A percentile compares a stretch with the other conserved stretches of the same genome.
These are phyloP conservation scores for Parazoanthus darwini DNA, from an alignment of 92 coral and sea anemone genomes.

Conservation along the genomic window DNA sequence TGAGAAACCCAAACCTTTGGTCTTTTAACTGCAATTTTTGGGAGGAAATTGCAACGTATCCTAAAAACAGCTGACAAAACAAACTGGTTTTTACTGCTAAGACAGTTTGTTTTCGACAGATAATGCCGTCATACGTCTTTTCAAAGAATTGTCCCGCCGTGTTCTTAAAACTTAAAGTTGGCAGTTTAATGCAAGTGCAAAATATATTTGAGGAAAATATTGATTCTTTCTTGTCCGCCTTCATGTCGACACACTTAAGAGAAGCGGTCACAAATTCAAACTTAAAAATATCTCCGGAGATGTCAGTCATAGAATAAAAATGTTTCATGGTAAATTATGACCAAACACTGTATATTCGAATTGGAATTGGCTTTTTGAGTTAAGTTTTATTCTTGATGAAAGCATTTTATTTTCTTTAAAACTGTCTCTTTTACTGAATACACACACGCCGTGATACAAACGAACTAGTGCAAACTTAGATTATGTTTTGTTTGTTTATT, in stretches of 20 bases:
- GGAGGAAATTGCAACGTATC: conserved; percentile 59
- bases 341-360: background rate
- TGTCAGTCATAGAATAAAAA: background rate
- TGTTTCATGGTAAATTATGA: conserved; percentile 5
- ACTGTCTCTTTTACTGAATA: background rate
- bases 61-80: conserved; percentile 62
- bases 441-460: background rate
- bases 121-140: conserved; percentile 29
- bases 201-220: conserved; percentile 16
- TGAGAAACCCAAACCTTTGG: background rate
- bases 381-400: background rate
- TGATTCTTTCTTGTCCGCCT: conserved; percentile 1
- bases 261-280: background rate
- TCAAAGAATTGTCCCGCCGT: conserved; percentile 11
- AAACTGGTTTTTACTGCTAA: conserved; percentile 40
- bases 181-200: conserved; percentile 15
- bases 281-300: background rate
- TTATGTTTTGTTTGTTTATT: conserved; percentile 13
- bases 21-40: background rate
- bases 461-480: conserved; percentile 1
- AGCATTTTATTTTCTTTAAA: background rate
- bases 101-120: conserved; percentile 46
- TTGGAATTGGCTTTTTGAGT: background rate
- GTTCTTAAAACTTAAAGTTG: background rate
- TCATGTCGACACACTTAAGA: background rate